A percentile compares a stretch with the other conserved stretches of the same genome.
phyloP scores from a whole-genome alignment of 2,113 vertebrate genomes.

The Solenodon paradoxus region DNA sequence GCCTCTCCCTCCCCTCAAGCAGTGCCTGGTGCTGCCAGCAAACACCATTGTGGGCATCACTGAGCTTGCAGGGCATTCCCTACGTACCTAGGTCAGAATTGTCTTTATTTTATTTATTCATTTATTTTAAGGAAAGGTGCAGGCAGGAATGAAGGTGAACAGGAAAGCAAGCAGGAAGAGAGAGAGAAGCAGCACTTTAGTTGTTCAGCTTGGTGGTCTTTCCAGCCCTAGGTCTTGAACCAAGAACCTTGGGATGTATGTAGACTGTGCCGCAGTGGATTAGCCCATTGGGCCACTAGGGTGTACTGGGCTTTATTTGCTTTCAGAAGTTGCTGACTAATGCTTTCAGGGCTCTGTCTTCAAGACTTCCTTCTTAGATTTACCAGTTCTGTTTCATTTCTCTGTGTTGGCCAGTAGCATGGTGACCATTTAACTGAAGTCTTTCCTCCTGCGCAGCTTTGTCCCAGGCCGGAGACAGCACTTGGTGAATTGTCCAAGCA shows the following conservation, averaged over 20 bases:
- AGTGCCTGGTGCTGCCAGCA: too few relatives aligned
- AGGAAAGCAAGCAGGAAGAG: too few relatives aligned
- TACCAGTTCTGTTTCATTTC: not conserved
- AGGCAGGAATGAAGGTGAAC: too few relatives aligned
- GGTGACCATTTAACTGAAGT: not conserved
- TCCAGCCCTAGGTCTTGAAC: too few relatives aligned
- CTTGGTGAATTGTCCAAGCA: not conserved
- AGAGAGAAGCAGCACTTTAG: too few relatives aligned
- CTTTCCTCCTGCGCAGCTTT: not conserved
- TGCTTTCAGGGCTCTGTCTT: not conserved
- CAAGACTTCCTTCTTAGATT: not conserved
- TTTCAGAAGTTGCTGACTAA: not conserved
- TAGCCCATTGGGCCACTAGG: too few relatives aligned
- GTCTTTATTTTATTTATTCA: too few relatives aligned
- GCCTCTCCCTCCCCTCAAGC: not conserved
- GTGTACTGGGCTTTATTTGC: too few relatives aligned
- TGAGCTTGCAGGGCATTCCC: not conserved
- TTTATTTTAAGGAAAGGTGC: too few relatives aligned
- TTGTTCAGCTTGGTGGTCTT: too few relatives aligned
- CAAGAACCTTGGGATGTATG: too few relatives aligned
- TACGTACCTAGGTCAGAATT: not conserved
- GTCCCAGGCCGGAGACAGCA: not conserved
- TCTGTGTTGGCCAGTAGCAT: not conserved
- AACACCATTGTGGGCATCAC: not conserved
- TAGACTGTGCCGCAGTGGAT: too few relatives aligned